phyloP scores from a whole-genome alignment of 37 sponge, comb jelly and placozoan species.

The Aphrocallistes beatrix region DNA sequence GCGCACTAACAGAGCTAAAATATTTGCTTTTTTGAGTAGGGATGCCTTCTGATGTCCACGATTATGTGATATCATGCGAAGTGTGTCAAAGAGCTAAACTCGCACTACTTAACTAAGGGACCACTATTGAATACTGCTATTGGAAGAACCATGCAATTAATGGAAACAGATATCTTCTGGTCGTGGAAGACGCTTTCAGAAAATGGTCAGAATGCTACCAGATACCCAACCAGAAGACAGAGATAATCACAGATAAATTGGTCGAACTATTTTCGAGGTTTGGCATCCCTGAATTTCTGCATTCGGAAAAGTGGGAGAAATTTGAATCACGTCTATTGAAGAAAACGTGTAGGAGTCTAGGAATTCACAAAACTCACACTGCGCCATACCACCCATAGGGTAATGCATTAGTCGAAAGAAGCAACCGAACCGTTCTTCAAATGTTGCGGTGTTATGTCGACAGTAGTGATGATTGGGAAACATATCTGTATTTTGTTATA shows the following conservation, averaged over 20 bases:
- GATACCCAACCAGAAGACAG: conserved; percentile 34
- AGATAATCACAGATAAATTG: conserved; percentile 17
- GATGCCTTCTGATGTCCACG: neutral
- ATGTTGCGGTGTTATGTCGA: conserved; percentile 32
- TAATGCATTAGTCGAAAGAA: conserved; percentile 48
- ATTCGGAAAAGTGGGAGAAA: conserved; percentile 57
- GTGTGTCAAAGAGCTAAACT: neutral
- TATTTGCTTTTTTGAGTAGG: neutral
- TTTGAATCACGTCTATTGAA: conserved; percentile 29
- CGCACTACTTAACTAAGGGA: neutral
- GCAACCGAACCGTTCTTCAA: conserved; percentile 38
- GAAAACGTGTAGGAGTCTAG: conserved; percentile 35
- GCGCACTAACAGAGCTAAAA: neutral
- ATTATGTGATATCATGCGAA: neutral
- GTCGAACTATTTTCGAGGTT: conserved; percentile 26
- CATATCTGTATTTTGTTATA: conserved; percentile 29
- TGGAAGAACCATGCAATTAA: conserved; percentile 30
- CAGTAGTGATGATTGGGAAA: conserved; percentile 41
- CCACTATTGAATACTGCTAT: conserved; percentile 2
- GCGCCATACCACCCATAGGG: conserved; percentile 45
- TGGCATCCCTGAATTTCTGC: conserved; percentile 29
- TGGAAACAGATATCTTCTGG: conserved; percentile 34
- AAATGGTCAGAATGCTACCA: conserved; percentile 42
- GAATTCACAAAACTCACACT: conserved; percentile 29
- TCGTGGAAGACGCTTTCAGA: conserved; percentile 34